These are phyloP conservation scores for Hecatera dysodea DNA, from an alignment of 2,888 invertebrate genomes.

Conservation along the genomic window DNA sequence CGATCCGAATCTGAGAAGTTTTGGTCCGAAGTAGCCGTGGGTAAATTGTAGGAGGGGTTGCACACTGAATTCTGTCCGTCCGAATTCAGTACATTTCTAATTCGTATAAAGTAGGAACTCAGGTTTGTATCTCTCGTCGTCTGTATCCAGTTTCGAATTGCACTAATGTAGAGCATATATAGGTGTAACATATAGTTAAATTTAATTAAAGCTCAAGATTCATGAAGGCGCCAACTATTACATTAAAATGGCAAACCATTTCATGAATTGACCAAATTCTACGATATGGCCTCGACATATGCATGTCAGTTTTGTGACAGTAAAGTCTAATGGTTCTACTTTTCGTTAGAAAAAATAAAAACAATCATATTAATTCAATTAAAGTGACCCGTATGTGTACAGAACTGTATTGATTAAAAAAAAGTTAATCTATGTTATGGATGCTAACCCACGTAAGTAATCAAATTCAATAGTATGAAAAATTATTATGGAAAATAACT, in stretches of 20 bases:
- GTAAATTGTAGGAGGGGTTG: no score
- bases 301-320: not conserved
- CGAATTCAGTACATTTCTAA: not conserved
- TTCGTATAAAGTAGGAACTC: not conserved
- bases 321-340: no score
- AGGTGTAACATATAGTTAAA: not conserved
- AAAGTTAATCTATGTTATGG: no score
- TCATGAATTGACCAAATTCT: no score
- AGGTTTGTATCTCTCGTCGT: not conserved
- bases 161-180: not conserved
- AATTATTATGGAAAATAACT: not conserved
- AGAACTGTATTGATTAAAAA: no score
- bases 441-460: not conserved
- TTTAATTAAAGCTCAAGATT: not conserved
- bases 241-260: no score
- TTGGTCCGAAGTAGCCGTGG: not conserved
- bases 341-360: no score
- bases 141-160: not conserved
- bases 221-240: no score
- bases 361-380: no score
- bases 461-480: not conserved
- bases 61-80: not conserved
- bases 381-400: no score
- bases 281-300: not conserved
- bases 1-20: not conserved